Percentiles rank a stretch among this genome's conserved stretches.
Evolutionary conservation across 2,113 vertebrate genomes (phyloP).

Genomic region (Thryonomys swinderianus): DNA sequence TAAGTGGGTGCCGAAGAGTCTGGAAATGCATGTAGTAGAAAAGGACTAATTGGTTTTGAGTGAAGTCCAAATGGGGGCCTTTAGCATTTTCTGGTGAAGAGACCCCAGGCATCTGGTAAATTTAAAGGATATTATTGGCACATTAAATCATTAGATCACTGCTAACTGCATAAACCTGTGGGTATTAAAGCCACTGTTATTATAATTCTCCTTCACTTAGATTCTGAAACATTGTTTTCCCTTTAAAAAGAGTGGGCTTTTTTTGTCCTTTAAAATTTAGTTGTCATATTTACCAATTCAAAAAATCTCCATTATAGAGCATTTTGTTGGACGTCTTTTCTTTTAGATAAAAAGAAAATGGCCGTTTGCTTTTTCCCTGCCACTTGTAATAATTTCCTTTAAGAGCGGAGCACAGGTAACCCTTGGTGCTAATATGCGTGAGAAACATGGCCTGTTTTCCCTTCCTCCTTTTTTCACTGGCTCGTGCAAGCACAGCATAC

Average conservation of each 20-base stretch:
- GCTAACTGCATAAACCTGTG: background rate
- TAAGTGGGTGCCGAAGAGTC: background rate
- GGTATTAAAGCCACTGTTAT: conserved; percentile 40
- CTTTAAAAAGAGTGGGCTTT: conserved; percentile 56
- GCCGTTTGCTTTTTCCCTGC: conserved; percentile 3
- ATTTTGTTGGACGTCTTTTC: conserved; percentile 70
- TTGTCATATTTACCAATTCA: conserved; percentile 70
- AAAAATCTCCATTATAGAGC: conserved; percentile 49
- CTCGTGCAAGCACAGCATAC: conserved; percentile 70
- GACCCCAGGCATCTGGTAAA: conserved; percentile 9
- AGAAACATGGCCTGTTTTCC: conserved; percentile 69
- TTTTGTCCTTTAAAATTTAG: conserved; percentile 54
- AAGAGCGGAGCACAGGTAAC: conserved; percentile 73
- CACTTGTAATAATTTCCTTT: conserved; percentile 74
- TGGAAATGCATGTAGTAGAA: background rate
- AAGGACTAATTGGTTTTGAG: conserved; percentile 42
- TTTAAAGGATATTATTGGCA: conserved; percentile 58
- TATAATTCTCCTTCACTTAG: conserved; percentile 5
- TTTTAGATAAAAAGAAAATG: conserved; percentile 76
- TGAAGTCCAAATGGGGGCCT: conserved; percentile 41
- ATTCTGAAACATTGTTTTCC: conserved; percentile 56
- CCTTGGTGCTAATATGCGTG: conserved; percentile 67
- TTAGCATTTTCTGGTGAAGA: conserved; percentile 48
- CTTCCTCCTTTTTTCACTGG: conserved; percentile 75
- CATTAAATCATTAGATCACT: conserved; percentile 33